These are phyloP conservation scores for Gobius niger DNA, from an alignment of 2,113 vertebrate species.

Conservation along the genomic window DNA sequence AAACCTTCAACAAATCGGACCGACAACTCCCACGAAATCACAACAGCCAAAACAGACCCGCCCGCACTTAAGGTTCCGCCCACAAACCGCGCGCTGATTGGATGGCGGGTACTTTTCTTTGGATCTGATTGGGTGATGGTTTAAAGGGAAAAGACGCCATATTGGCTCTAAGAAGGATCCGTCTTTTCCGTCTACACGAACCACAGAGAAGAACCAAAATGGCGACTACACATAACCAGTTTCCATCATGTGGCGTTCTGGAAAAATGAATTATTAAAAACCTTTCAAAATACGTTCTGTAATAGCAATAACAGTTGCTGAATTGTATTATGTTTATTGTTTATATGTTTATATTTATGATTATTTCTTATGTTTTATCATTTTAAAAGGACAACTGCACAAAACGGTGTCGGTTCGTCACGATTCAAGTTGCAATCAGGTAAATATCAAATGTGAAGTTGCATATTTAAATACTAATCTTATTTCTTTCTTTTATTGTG, in stretches of 20 bases:
- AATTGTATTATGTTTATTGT: no score
- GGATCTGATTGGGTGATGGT: slow-evolving; percentile 36
- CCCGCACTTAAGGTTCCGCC: slow-evolving; percentile 52
- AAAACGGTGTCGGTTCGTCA: no score
- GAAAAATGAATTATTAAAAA: not conserved
- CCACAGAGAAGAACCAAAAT: slow-evolving; percentile 40
- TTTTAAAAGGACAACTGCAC: no score
- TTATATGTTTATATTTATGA: no score
- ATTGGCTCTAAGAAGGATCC: slow-evolving; percentile 48
- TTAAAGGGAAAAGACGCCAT: slow-evolving; percentile 56
- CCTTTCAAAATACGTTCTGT: not conserved
- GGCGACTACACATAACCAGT: not conserved
- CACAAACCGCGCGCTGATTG: slow-evolving; percentile 38
- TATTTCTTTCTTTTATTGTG: no score
- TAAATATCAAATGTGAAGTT: no score
- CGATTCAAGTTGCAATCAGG: no score
- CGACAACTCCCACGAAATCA: slow-evolving; percentile 61
- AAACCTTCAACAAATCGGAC: slow-evolving; percentile 38
- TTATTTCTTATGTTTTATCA: no score
- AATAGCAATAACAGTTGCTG: no score
- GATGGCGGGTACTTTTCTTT: not conserved
- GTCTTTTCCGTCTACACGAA: not conserved
- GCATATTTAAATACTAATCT: no score
- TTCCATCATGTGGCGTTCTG: not conserved
- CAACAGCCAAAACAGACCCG: slow-evolving; percentile 64